Base-by-base conservation (phyloP, 2,888 invertebrate species). In the Cenopis cana region DNA sequence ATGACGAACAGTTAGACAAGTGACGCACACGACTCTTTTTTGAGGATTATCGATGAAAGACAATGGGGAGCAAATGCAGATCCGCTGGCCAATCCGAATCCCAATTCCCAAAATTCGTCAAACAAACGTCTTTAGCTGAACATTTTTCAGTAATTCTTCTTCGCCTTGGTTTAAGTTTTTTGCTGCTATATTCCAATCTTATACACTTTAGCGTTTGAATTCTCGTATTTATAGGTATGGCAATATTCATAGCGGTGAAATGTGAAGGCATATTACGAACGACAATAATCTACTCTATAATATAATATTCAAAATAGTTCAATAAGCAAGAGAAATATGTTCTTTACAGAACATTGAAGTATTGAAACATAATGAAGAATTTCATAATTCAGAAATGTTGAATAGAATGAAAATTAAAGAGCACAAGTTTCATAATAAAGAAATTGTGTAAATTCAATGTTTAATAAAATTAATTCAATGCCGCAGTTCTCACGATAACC, bases 401-500 rank as follows among this genome's bases (percentile, higher is more conserved):
- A 52, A 65, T 41, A 55, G 41, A 65, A 62, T 52, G 52, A 36
- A 50, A 18, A 20, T 65, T 59, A 65, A 52, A 54, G 11, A 59
- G 64, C 52, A 29, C 8, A 59, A 38, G 54, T 33, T 61, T 49
- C 36, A 33, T 46, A 60, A 70, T 66, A 36, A 60, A 71, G 55
- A 61, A 59, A 59, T 71, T 49, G 64, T 49, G 14, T 65, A 65
- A 57, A 61, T 18, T 65, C 29, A 69, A 67, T 67, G 55, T 67
- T 69, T 61, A 67, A 65, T 65, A 66, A 69, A 67, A 69, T 73
- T 38, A 61, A 69, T 69, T 69, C 69, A 69, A 66, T 67, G 69
- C 73, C 52, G 65, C 72, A 73, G 54, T 76, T 74, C 74, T 72
- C 75, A 75, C 74, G 71, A 71, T 71, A 73, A 72, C 73, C 69